Base-by-base conservation (phyloP, 2,888 invertebrate species). In the Sphinx pinastri region DNA sequence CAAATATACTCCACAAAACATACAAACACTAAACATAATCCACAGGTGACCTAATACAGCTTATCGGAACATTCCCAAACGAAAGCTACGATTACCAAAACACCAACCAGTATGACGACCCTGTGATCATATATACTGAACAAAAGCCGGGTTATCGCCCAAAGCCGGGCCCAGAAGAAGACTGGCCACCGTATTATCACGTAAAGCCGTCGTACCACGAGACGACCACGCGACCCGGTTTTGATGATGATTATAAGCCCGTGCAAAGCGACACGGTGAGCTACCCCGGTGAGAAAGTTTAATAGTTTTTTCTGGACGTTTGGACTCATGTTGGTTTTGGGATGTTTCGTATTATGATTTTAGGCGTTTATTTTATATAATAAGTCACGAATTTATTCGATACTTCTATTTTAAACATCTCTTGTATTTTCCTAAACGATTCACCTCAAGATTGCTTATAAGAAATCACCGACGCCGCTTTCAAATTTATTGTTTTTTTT, bases 21-120 rank as follows among this genome's bases (percentile, higher is more conserved):
- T 38, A 52, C 38, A 25, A 38, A 54, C 51, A 59, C n/a, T 66
- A 12, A 19, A 71, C 60, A 68, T 59, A 59, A 59, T 63, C 63
- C 63, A 89, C 94, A 94, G 94, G 94, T 92, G 94, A 94, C 75
- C 85, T 94, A 67, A 93, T 94, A 69, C 91, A 94, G 86, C 85
- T 94, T 74, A 94, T 94, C 83, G 94, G 94, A 8, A 80, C 93
- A 81, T 93, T 94, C 73, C 94, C 94, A 70, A 91, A 93, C 80
- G 93, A 94, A 81, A 90, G 84, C 80, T 94, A 89, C 82, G 91
- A 91, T 71, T 91, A 92, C 73, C 90, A 89, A 81, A 91, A 89
- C 83, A 92, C 91, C 67, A 92, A 92, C 75, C 91, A 93, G 78
- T 94, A 88, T 79, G 94, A 94, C 68, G 94, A 93, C 58, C 94